Evolutionary conservation across 2,888 invertebrate species (phyloP).

Genomic region (Pimpla rufipes): DNA sequence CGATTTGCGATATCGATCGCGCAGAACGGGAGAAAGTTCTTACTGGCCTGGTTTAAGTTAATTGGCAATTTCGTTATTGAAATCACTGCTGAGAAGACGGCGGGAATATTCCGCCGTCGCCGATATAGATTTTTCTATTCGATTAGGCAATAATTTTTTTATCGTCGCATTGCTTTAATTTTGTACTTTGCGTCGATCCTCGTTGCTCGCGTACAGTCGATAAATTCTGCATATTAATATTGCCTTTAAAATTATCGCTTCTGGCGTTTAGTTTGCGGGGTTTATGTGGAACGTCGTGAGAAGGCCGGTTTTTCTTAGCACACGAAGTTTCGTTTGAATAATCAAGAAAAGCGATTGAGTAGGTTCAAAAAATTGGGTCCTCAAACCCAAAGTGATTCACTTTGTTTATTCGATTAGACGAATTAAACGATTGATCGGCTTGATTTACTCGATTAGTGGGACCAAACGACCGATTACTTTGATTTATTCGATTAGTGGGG

Average conservation of each 20-base stretch:
- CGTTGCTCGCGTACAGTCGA: not conserved
- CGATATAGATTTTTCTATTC: not conserved
- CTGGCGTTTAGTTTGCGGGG: no score
- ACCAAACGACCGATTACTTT: no score
- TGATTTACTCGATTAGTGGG: not conserved
- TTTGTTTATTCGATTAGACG: no score
- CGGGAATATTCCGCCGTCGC: not conserved
- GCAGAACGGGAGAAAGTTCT: not conserved
- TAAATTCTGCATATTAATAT: not conserved
- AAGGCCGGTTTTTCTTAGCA: no score
- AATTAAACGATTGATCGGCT: not conserved
- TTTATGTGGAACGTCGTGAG: not conserved
- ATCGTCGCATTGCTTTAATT: not conserved
- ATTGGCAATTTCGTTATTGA: not conserved
- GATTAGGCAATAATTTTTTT: not conserved
- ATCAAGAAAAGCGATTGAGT: no score
- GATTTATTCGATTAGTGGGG: no score
- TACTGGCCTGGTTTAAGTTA: not conserved
- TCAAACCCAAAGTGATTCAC: no score
- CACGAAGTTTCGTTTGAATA: no score
- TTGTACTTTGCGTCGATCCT: not conserved
- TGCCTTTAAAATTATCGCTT: not conserved
- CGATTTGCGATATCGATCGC: slow-evolving; percentile 1
- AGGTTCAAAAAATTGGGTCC: no score
- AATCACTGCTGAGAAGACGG: not conserved